Evolutionary conservation across 2,113 vertebrate genomes (phyloP).

Genomic region (Lamprotornis superbus): DNA sequence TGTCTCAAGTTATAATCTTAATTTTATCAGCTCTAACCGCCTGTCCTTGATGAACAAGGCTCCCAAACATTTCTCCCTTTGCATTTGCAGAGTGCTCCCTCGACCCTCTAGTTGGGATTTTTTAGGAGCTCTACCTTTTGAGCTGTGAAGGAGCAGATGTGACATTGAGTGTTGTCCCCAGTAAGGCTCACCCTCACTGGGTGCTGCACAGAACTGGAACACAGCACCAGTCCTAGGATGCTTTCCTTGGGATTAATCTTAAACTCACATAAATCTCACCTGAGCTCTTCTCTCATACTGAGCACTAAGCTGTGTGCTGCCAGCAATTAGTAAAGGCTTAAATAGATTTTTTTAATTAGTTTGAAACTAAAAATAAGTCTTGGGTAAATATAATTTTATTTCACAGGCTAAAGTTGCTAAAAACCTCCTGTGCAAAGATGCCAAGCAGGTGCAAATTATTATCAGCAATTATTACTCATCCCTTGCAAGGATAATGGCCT

Average conservation of each 20-base stretch:
- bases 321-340: slow-evolving; percentile 12
- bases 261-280: background rate
- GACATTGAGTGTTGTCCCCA: background rate
- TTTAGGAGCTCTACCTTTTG: background rate
- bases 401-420: background rate
- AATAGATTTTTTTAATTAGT: background rate
- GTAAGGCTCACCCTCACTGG: background rate
- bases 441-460: background rate
- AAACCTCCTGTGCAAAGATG: background rate
- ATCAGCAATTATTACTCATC: background rate
- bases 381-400: slow-evolving; percentile 25
- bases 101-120: fast-evolving
- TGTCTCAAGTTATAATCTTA: background rate
- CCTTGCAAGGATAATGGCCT: background rate
- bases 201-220: background rate
- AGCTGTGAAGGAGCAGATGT: background rate
- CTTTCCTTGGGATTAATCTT: background rate
- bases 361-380: slow-evolving; percentile 7
- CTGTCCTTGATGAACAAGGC: background rate
- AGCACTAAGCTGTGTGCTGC: background rate
- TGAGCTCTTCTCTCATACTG: background rate
- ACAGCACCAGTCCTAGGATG: background rate
- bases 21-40: background rate
- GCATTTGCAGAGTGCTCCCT: background rate
- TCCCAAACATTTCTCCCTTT: background rate